These are phyloP conservation scores for Cricetomys ansorgei DNA, from an alignment of 2,113 vertebrate species.

Conservation along the genomic window DNA sequence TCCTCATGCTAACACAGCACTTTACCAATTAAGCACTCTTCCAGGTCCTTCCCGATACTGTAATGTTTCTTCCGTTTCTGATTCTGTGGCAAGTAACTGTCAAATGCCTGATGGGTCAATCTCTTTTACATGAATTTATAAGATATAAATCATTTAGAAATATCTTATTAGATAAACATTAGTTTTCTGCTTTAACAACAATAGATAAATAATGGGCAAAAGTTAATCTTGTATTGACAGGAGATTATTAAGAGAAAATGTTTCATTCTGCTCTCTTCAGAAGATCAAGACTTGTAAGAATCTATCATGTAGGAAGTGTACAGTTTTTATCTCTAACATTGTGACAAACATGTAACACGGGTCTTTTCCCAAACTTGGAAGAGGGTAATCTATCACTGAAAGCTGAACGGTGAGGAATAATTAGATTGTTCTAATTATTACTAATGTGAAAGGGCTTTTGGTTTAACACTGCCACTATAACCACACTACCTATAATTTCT, in stretches of 20 bases:
- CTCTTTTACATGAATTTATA: background rate
- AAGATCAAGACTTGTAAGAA: constrained; percentile 9
- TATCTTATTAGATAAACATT: constrained; percentile 27
- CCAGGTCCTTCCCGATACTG: background rate
- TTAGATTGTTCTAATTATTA: constrained; percentile 22
- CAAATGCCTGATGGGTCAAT: background rate
- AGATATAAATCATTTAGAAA: constrained; percentile 22
- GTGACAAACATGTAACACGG: constrained; percentile 16
- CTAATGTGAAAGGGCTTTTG: background rate
- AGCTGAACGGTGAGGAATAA: background rate
- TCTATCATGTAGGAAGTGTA: constrained; percentile 11
- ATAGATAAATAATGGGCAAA: background rate
- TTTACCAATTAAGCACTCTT: background rate
- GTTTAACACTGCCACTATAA: constrained; percentile 54
- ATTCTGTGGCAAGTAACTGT: background rate
- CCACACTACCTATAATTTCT: constrained; percentile 50
- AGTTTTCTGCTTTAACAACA: constrained; percentile 36
- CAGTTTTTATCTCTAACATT: constrained; percentile 8
- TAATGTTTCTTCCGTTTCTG: background rate
- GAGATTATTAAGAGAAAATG: constrained; percentile 46
- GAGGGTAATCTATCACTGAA: background rate
- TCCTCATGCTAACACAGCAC: background rate
- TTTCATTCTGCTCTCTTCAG: constrained; percentile 10
- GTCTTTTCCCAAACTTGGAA: background rate
- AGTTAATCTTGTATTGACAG: constrained; percentile 10